Conservation (phyloP, 1,140 invertebrate genomes). For the Cyclargus thomasi region DNA sequence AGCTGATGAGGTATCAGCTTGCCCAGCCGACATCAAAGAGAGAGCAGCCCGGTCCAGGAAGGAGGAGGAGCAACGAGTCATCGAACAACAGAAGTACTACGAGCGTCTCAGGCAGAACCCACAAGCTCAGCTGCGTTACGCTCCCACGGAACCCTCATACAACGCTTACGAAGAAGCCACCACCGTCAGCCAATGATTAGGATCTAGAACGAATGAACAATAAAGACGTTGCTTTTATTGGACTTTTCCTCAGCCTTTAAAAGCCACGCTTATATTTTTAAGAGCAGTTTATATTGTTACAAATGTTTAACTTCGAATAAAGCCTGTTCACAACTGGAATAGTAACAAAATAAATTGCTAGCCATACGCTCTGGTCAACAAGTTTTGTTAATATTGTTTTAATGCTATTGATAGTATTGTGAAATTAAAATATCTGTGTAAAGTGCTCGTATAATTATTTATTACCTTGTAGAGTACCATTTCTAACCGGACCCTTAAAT, state of each 20-base stretch:
- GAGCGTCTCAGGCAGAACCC: constrained; percentile 22
- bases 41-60: constrained; percentile 43
- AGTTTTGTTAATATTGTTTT: neutral
- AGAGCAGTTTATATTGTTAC: neutral
- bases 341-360: neutral
- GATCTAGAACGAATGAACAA: neutral
- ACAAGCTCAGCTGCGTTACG: neutral
- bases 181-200: constrained; percentile 6
- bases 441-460: neutral
- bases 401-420: neutral
- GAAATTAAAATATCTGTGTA: neutral
- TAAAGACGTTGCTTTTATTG: neutral
- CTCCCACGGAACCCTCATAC: neutral
- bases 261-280: too few relatives aligned
- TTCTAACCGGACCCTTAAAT: neutral
- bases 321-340: neutral
- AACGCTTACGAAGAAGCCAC: neutral
- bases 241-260: too few relatives aligned
- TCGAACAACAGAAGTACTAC: constrained; percentile 25
- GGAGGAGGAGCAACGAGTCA: constrained; percentile 40
- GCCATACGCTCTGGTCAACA: neutral
- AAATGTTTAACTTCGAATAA: neutral
- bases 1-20: constrained; percentile 52
- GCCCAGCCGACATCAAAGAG: constrained; percentile 45
- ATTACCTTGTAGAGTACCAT: neutral